Percentiles rank a stretch among this genome's conserved stretches.
Conservation (phyloP, 1,140 invertebrate species). For the Hypsibius dujardini region DNA sequence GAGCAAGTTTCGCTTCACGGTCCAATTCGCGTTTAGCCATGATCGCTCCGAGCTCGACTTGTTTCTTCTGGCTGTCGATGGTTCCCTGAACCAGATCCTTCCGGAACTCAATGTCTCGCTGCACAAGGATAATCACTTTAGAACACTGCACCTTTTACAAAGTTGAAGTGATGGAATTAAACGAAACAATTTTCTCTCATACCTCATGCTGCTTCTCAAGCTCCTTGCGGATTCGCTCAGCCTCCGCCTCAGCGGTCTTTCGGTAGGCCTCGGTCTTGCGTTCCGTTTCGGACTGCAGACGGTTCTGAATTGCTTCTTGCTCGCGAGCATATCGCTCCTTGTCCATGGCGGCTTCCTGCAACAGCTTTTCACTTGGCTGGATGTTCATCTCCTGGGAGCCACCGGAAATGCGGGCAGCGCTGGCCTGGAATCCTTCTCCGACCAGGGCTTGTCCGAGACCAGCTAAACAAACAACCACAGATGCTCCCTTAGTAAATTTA, state of each 20-base stretch:
- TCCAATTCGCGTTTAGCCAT: not conserved
- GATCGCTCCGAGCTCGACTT: not conserved
- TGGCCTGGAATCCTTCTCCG: not conserved
- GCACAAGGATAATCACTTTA: not conserved
- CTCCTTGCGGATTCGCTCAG: not conserved
- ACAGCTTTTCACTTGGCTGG: not conserved
- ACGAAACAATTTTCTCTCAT: not conserved
- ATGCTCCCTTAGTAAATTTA: too few relatives aligned
- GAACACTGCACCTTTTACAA: not conserved
- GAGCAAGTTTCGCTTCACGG: not conserved
- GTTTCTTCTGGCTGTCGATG: conserved; percentile 2
- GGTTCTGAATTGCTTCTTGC: not conserved
- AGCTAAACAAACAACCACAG: not conserved
- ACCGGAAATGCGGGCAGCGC: not conserved
- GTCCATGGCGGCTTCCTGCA: not conserved
- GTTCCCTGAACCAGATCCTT: not conserved
- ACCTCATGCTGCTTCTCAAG: not conserved
- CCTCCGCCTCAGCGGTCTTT: not conserved
- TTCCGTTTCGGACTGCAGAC: not conserved
- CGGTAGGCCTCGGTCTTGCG: conserved; percentile 4
- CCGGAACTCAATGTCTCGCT: not conserved
- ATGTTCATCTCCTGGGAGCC: not conserved
- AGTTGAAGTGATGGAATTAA: not conserved
- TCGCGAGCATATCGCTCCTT: not conserved
- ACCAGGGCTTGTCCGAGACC: not conserved